Evolutionary conservation across 2,888 invertebrate genomes (phyloP).

Genomic region (Drepana falcataria): DNA sequence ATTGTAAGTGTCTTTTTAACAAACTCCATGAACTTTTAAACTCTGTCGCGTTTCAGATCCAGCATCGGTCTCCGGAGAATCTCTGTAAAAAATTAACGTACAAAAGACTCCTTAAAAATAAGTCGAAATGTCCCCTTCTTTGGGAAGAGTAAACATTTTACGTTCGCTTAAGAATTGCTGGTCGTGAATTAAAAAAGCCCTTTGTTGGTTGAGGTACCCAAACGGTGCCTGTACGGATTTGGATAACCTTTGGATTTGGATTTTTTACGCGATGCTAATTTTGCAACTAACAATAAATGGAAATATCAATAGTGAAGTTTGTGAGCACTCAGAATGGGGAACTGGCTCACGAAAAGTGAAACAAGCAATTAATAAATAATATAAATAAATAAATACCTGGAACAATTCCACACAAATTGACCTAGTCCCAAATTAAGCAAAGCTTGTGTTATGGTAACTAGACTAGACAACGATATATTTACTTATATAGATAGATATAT

Average conservation of each 20-base stretch:
- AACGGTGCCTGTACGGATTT: conserved; percentile 28
- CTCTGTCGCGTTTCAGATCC: conserved; percentile 65
- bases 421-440: no score
- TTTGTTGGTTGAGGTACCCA: conserved; percentile 25
- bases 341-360: no score
- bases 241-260: background rate
- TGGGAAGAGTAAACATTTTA: conserved; percentile 69
- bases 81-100: conserved; percentile 71
- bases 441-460: no score
- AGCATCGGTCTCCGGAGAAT: conserved; percentile 65
- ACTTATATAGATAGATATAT: no score
- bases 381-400: no score
- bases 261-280: no score
- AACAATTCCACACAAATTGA: no score
- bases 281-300: no score
- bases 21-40: conserved; percentile 65
- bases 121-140: conserved; percentile 63
- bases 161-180: conserved; percentile 53
- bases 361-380: no score
- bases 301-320: no score
- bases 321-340: no score
- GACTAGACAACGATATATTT: no score
- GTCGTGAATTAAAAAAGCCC: conserved; percentile 48
- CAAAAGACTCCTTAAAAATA: conserved; percentile 63
- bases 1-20: conserved; percentile 74